Base-by-base conservation (phyloP, 1,140 invertebrate species). In the Tribolium madens region DNA sequence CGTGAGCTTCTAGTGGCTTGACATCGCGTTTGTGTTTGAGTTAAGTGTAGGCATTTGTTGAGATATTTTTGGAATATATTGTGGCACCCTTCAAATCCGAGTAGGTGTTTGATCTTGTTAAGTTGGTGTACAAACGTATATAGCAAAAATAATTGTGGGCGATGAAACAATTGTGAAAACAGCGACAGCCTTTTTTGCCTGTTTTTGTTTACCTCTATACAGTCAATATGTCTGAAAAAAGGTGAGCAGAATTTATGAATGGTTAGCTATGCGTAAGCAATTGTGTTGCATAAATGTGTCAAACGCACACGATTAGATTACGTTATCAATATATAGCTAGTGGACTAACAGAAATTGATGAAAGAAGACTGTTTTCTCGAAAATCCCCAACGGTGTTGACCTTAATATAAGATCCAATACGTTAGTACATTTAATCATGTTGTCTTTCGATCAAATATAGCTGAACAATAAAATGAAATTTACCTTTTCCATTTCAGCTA, bases 401-500 rank as follows among this genome's bases (percentile, higher is more conserved):
- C 57, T 64, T 64, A 64, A 64, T 64, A 64, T 64, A 64, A 36
- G 26, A 64, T 18, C 57, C 26, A 33, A 33, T 33, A 64, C 57
- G 57, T 64, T 64, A 57, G 52, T 57, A 64, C n/a, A 64, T 71
- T 71, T 52, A 72, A 72, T 72, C 70, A 72, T 72, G 70, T 72
- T 72, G 70, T 72, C 70, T 72, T 72, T 72, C 47, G 70, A 72
- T 33, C 46, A 72, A 48, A 33, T 72, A n/a, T 72, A 33, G 15
- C 10, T 18, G 48, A 26, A 50, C 70, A 33, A 72, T 52, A 17
- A 52, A 72, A 50, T 42, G 71, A 57, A 73, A 79, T 78, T 79
- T 90, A 97, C 97, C 91, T 93, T 96, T 87, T 98, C 96, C 95
- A 99, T 98, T 88, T 98, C 96, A 83, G 96, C 93, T 33, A 98